These are phyloP conservation scores for Larimichthys polyactis DNA, from an alignment of 2,113 vertebrate species.

Conservation along the genomic window DNA sequence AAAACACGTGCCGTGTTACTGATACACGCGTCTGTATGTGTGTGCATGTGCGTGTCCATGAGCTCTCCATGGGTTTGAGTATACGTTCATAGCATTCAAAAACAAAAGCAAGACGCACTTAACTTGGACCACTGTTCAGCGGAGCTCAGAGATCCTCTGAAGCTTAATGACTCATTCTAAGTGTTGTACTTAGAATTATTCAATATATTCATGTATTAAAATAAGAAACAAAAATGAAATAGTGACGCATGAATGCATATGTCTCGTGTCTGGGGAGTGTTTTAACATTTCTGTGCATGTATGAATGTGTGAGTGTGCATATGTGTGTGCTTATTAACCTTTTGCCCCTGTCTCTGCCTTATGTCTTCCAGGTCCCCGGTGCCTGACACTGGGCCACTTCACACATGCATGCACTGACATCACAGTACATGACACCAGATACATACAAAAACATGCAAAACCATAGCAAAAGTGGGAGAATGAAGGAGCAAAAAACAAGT, in stretches of 20 bases:
- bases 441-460: constrained; percentile 1
- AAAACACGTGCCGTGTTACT: constrained; percentile 26
- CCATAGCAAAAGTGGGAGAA: not conserved
- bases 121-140: not conserved
- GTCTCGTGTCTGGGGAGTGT: constrained; percentile 48
- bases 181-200: not conserved
- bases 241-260: constrained; percentile 18
- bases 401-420: constrained; percentile 47
- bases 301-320: not conserved
- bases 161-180: constrained; percentile 7
- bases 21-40: constrained; percentile 33
- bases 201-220: constrained; percentile 2
- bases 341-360: constrained; percentile 76
- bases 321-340: constrained; percentile 75
- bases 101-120: not conserved
- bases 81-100: constrained; percentile 9
- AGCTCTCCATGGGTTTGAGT: constrained; percentile 2
- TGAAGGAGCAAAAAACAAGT: not conserved
- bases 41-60: not conserved
- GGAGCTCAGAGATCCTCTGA: constrained; percentile 4
- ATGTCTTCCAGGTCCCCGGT: constrained; percentile 69
- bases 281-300: constrained; percentile 23
- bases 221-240: constrained; percentile 23
- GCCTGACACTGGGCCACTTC: constrained; percentile 54
- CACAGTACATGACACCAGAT: constrained; percentile 34